These are phyloP conservation scores for Athene cunicularia DNA, from an alignment of 2,113 vertebrate genomes.

Conservation along the genomic window DNA sequence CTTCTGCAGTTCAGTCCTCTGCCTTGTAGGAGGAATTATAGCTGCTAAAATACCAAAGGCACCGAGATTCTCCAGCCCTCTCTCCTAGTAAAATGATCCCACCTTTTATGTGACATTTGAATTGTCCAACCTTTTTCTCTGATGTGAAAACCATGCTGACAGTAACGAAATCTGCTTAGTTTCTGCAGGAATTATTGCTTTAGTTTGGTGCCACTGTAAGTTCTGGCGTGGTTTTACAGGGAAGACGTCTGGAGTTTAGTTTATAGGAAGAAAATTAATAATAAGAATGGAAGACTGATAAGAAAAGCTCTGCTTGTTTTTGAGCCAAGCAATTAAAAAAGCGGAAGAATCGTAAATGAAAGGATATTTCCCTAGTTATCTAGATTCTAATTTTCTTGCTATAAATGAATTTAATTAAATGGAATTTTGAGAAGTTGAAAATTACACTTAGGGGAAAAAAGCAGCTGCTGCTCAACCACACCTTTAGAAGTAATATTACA, in stretches of 20 bases:
- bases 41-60: background rate
- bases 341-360: background rate
- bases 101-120: constrained; percentile 13
- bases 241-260: constrained; percentile 34
- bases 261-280: constrained; percentile 57
- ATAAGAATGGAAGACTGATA: constrained; percentile 27
- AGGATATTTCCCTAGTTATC: background rate
- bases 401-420: background rate
- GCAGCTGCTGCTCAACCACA: background rate
- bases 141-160: constrained; percentile 62
- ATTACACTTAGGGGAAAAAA: background rate
- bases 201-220: constrained; percentile 43
- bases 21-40: background rate
- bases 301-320: constrained; percentile 13
- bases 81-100: background rate
- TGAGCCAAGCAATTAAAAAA: constrained; percentile 32
- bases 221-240: constrained; percentile 25
- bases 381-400: background rate
- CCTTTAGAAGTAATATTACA: background rate
- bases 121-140: background rate
- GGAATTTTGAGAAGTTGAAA: background rate
- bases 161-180: constrained; percentile 18
- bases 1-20: background rate
- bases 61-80: background rate
- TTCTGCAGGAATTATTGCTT: constrained; percentile 38